Evolutionary conservation across 2,888 invertebrate species (phyloP).

Genomic region (Teinopalpus imperialis): DNA sequence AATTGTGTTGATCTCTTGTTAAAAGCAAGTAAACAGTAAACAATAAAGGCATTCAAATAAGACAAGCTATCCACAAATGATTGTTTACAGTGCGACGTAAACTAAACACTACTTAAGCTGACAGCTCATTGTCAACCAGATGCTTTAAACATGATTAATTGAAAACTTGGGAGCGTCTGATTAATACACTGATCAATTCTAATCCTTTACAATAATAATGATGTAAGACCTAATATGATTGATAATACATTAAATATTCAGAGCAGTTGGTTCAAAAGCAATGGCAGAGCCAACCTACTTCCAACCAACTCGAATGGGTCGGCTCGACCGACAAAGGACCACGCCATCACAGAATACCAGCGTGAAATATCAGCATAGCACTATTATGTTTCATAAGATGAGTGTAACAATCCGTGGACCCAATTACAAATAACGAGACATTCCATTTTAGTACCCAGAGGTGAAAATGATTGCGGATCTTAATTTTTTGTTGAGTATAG

Average conservation of each 20-base stretch:
- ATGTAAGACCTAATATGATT: constrained; percentile 2
- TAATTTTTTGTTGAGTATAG: too few species aligned
- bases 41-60: constrained; percentile 60
- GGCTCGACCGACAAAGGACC: too few species aligned
- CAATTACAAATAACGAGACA: too few species aligned
- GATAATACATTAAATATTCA: not conserved
- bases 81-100: constrained; percentile 61
- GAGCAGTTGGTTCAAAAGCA: too few species aligned
- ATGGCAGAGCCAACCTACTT: too few species aligned
- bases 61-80: constrained; percentile 63
- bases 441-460: too few species aligned
- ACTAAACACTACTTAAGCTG: constrained; percentile 77
- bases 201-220: constrained; percentile 58
- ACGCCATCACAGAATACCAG: too few species aligned
- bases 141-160: constrained; percentile 78
- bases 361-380: too few species aligned
- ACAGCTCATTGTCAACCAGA: constrained; percentile 77
- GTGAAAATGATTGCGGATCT: too few species aligned
- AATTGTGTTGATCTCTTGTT: constrained; percentile 39
- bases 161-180: constrained; percentile 68
- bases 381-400: too few species aligned
- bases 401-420: too few species aligned
- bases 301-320: too few species aligned
- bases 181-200: constrained; percentile 61
- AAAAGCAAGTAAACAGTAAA: constrained; percentile 62